Conservation (phyloP, 2,888 invertebrate species). For the Parasteatoda lunata region DNA sequence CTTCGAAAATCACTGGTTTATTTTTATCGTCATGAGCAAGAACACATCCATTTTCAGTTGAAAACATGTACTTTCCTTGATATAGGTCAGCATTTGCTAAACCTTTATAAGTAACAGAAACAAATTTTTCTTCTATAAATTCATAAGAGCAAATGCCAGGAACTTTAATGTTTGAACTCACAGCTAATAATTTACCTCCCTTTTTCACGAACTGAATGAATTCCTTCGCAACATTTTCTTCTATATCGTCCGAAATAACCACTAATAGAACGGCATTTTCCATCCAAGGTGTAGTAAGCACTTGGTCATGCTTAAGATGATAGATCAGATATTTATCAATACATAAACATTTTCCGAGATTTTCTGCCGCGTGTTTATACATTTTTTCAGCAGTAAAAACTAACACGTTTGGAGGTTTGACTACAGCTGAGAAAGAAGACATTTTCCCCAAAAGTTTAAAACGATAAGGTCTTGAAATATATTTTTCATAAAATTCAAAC, state of each 20-base stretch:
- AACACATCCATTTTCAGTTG: not conserved
- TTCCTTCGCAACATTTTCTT: not conserved
- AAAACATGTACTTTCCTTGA: conserved; percentile 17
- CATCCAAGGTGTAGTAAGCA: conserved; percentile 38
- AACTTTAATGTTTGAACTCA: conserved; percentile 28
- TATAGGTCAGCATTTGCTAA: not conserved
- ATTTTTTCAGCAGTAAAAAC: conserved; percentile 31
- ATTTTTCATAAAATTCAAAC: not conserved
- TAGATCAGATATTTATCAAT: conserved; percentile 46
- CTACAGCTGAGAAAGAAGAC: not conserved
- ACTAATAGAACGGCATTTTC: conserved; percentile 40
- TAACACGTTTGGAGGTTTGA: conserved; percentile 51
- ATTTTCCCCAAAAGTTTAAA: not conserved
- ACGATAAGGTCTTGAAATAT: too few species aligned
- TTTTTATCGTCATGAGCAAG: conserved; percentile 9
- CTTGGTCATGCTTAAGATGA: conserved; percentile 13
- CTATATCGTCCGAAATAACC: conserved; percentile 8
- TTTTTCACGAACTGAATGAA: conserved; percentile 22
- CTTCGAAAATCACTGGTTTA: conserved; percentile 23
- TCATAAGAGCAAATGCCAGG: not conserved
- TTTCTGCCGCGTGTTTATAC: conserved; percentile 7
- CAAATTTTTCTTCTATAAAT: not conserved
- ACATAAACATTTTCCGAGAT: conserved; percentile 23
- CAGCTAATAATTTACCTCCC: conserved; percentile 31
- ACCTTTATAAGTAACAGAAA: conserved; percentile 12